Conservation (phyloP, 1,140 invertebrate genomes). For the Hypsibius dujardini region DNA sequence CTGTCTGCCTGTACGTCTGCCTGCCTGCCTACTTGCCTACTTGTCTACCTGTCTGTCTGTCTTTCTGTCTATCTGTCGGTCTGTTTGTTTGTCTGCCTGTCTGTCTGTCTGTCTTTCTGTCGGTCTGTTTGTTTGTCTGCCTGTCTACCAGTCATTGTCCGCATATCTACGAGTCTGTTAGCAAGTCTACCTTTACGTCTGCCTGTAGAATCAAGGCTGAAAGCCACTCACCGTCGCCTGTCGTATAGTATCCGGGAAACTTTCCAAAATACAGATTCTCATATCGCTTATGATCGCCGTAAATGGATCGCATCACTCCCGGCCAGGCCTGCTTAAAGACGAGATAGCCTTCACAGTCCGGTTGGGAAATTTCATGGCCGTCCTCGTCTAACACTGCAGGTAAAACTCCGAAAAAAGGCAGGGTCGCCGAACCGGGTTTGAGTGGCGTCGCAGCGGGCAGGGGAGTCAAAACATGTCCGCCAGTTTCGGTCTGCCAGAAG, state of each 20-base stretch:
- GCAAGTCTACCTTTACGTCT: no score
- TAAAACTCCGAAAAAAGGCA: constrained; percentile 88
- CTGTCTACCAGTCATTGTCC: no score
- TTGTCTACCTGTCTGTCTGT: no score
- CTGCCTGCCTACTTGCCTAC: no score
- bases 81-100: no score
- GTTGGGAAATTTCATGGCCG: constrained; percentile 63
- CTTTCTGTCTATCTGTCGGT: no score
- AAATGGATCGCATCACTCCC: constrained; percentile 84
- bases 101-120: no score
- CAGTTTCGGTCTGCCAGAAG: constrained; percentile 98
- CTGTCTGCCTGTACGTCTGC: no score
- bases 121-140: no score
- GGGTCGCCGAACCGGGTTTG: constrained; percentile 91
- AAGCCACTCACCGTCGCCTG: constrained; percentile 62
- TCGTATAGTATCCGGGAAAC: constrained; percentile 88
- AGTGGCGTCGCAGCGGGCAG: constrained; percentile 80
- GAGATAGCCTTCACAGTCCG: constrained; percentile 68
- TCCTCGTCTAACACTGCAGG: constrained; percentile 70
- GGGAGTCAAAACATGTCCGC: constrained; percentile 79
- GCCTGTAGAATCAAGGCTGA: neutral
- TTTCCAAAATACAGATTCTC: constrained; percentile 84
- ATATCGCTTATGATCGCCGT: constrained; percentile 75
- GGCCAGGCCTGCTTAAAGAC: constrained; percentile 88
- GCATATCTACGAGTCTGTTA: no score